Evolutionary conservation across 2,888 invertebrate genomes (phyloP).

Genomic region (Ecdyonurus torrentis): DNA sequence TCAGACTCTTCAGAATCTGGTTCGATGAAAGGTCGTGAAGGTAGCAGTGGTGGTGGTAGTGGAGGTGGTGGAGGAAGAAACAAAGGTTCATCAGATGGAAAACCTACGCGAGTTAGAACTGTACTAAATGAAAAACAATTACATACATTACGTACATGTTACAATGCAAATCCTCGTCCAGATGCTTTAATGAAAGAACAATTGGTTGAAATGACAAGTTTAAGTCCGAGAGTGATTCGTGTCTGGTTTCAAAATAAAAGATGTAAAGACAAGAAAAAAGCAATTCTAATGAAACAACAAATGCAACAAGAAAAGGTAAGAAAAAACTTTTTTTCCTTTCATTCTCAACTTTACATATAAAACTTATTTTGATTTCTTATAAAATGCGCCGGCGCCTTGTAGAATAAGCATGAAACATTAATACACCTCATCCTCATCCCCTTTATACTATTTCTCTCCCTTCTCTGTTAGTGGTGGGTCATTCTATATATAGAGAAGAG

Average conservation of each 20-base stretch:
- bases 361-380: too few species aligned
- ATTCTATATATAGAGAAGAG: not conserved
- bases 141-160: conserved; percentile 93
- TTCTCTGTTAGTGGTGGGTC: not conserved
- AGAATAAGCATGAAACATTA: not conserved
- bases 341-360: too few species aligned
- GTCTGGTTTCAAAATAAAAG: conserved; percentile 99
- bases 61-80: conserved; percentile 27
- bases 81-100: conserved; percentile 49
- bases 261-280: conserved; percentile 95
- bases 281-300: conserved; percentile 90
- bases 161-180: conserved; percentile 93
- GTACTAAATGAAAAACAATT: conserved; percentile 98
- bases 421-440: not conserved
- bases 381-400: not conserved
- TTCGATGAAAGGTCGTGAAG: conserved; percentile 56
- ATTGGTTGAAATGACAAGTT: conserved; percentile 94
- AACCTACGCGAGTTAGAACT: conserved; percentile 95
- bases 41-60: conserved; percentile 32
- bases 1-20: conserved; percentile 90
- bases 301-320: conserved; percentile 95
- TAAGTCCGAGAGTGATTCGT: conserved; percentile 92
- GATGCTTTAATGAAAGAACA: conserved; percentile 99
- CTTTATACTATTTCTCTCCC: not conserved
- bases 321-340: too few species aligned